These are phyloP conservation scores for Mimumesa dahlbomi DNA, from an alignment of 2,888 invertebrate genomes.

Conservation along the genomic window DNA sequence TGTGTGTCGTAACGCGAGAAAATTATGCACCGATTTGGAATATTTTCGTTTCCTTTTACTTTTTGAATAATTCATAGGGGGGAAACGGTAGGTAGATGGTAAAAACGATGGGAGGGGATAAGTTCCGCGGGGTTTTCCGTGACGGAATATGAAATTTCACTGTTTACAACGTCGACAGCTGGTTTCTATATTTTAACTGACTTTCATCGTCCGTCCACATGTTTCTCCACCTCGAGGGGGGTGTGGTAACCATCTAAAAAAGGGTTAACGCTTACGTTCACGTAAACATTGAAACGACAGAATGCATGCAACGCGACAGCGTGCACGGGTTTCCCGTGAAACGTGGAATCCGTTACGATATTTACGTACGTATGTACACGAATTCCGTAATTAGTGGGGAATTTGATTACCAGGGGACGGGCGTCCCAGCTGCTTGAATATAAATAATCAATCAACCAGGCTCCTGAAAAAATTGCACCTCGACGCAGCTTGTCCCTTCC, in stretches of 20 bases:
- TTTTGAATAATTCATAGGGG: too few relatives aligned
- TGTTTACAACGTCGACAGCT: conserved; percentile 56
- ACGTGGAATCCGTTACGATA: conserved; percentile 8
- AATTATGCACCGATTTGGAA: too few relatives aligned
- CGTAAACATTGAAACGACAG: conserved; percentile 34
- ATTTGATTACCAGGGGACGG: neutral
- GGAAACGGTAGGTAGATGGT: too few relatives aligned
- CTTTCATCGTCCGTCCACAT: conserved; percentile 36
- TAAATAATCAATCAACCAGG: too few relatives aligned
- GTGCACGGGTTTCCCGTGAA: neutral
- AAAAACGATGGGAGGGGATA: too few relatives aligned
- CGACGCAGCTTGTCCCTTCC: too few relatives aligned
- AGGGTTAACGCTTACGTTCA: conserved; percentile 35
- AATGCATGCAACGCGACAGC: neutral
- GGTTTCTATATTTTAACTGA: conserved; percentile 53
- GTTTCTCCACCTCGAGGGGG: conserved; percentile 33
- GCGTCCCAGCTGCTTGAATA: neutral
- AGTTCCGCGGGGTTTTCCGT: too few relatives aligned
- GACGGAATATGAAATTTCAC: conserved; percentile 28
- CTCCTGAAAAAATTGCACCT: too few relatives aligned
- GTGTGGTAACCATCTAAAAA: conserved; percentile 50
- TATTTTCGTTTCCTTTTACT: too few relatives aligned
- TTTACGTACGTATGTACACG: too few relatives aligned
- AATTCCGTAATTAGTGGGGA: too few relatives aligned
- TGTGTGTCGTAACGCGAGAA: too few relatives aligned